phyloP scores from a whole-genome alignment of 2,113 vertebrate genomes.

The Thomomys bottae region DNA sequence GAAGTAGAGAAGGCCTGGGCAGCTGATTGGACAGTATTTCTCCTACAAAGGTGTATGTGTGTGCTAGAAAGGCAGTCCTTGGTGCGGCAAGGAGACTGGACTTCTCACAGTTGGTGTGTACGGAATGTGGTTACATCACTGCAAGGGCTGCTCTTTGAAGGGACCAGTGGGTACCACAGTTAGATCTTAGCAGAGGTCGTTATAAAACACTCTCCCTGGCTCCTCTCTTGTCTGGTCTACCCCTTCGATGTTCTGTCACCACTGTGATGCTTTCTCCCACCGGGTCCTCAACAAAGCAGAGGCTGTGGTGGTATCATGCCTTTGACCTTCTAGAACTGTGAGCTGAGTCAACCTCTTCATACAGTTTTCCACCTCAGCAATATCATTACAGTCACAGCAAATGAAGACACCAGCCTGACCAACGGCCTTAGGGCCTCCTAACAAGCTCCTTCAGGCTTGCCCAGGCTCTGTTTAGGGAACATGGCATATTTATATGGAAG shows the following conservation, averaged over 20 bases:
- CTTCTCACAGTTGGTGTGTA: neutral
- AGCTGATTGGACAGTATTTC: neutral
- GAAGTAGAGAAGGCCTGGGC: neutral
- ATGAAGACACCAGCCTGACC: neutral
- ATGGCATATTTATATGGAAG: neutral
- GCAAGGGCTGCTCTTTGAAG: neutral
- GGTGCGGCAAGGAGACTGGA: neutral
- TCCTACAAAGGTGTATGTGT: neutral
- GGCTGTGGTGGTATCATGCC: neutral
- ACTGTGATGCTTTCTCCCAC: neutral
- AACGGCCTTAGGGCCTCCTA: neutral
- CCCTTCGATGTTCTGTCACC: neutral
- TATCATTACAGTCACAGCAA: neutral
- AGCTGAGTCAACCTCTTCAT: neutral
- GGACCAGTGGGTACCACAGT: too few species aligned
- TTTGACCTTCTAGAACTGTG: neutral
- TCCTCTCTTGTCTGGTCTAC: neutral
- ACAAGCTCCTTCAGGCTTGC: neutral
- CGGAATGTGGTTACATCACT: neutral
- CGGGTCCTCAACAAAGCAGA: neutral
- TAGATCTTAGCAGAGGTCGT: neutral
- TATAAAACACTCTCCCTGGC: neutral
- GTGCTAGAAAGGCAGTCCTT: neutral
- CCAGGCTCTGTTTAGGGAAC: neutral
- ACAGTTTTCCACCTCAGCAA: neutral